A percentile compares a stretch with the other conserved stretches of the same genome.
phyloP scores from a whole-genome alignment of 2,113 vertebrate species.

The Boleophthalmus pectinirostris region DNA sequence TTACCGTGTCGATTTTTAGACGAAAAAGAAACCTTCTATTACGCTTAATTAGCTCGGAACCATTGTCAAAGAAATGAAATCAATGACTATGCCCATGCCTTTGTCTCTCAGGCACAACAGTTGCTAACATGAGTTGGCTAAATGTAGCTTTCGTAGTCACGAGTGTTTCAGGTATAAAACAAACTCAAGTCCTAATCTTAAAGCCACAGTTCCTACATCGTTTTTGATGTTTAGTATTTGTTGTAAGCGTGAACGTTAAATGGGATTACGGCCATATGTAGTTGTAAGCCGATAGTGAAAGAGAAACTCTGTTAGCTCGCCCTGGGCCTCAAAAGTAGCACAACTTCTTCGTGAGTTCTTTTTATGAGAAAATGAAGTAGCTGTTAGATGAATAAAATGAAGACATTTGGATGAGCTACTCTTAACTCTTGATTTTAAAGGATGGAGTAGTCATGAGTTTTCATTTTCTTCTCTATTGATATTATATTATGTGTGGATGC shows the following conservation, averaged over 20 bases:
- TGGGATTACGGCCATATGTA: rapidly evolving
- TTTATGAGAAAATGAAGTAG: neutral
- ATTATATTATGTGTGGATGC: too few species aligned
- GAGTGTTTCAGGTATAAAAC: neutral
- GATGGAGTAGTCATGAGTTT: neutral
- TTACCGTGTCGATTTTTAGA: neutral
- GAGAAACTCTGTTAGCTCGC: conserved; percentile 19
- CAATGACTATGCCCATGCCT: conserved; percentile 7
- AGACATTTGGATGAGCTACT: neutral
- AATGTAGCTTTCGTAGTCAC: conserved; percentile 30
- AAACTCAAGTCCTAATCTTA: neutral
- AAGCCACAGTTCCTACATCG: neutral
- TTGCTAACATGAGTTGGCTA: conserved; percentile 48
- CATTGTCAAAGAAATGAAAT: neutral
- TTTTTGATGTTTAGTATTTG: rapidly evolving
- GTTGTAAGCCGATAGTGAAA: neutral
- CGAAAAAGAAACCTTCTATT: neutral
- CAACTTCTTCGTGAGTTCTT: conserved; percentile 44
- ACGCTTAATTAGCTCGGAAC: neutral
- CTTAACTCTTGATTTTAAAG: neutral
- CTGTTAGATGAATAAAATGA: conserved; percentile 6
- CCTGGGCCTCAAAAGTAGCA: conserved; percentile 40
- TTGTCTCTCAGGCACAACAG: conserved; percentile 42
- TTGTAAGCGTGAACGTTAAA: rapidly evolving
- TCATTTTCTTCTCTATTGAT: neutral